Evolutionary conservation across 2,113 vertebrate species (phyloP), one percentile per base, ranked within the genome.

Genomic region (Campylorhamphus procurvoides): DNA sequence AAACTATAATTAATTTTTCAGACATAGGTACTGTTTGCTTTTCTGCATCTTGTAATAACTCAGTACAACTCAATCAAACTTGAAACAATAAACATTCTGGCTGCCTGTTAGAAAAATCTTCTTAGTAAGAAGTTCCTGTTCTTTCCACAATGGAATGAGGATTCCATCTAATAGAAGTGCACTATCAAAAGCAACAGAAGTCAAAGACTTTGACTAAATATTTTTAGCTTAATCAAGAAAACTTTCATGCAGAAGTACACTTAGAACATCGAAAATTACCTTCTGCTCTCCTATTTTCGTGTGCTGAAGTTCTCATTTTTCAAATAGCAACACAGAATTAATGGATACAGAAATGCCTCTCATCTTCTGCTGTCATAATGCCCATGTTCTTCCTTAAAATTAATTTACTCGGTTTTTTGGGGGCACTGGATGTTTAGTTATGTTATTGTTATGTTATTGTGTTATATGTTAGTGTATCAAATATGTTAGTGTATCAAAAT

Each of bases 361-460:
- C 0, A 1, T 19, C 25, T 40, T 67, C 69, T 73, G 71, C 67
- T 77, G 42, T 62, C 6, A 2, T 24, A 14, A 33, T 62, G 47
- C 29, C 27, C 29, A 7, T 0, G 1, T 69, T 79, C 59, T 53
- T 74, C n/a, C 29, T 53, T 22, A n/a, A 0, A 0, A 1, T 63
- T 37, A 28, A 33, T 18, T 82, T 81, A 39, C 33, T 67, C 59
- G 27, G 14, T 11, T 3, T 31, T 76, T 72, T 56, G 19, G 18
- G 18, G 14, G 60, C 56, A 14, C 28, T 37, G 25, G 24, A 17
- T 83, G 28, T 64, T 59, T 74, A 47, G n/a, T n/a, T n/a, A n/a
- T n/a, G n/a, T n/a, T n/a, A n/a, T n/a, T n/a, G n/a, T n/a, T n/a
- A n/a, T n/a, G n/a, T n/a, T n/a, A n/a, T n/a, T n/a, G n/a, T n/a